Conservation (phyloP, 2,888 invertebrate species). For the Himalopsyche tibetana region DNA sequence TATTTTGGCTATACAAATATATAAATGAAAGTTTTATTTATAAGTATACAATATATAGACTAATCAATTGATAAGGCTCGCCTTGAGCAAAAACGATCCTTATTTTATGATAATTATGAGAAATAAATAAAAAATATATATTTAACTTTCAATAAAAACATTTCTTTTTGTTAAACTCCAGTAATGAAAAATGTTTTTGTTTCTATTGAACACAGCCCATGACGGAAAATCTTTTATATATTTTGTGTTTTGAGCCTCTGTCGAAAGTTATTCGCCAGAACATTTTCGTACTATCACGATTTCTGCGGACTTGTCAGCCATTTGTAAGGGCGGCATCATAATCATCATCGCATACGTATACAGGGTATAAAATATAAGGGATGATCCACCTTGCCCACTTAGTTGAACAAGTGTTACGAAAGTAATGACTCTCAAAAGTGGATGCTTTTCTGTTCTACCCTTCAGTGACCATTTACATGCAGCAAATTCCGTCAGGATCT, state of each 20-base stretch:
- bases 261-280: background rate
- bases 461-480: background rate
- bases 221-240: too few relatives aligned
- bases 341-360: constrained; percentile 29
- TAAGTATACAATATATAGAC: too few relatives aligned
- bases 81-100: too few relatives aligned
- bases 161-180: too few relatives aligned
- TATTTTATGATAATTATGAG: too few relatives aligned
- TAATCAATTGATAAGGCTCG: too few relatives aligned
- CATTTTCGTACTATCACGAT: background rate
- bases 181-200: too few relatives aligned
- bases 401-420: constrained; percentile 64
- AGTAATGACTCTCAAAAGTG: constrained; percentile 61
- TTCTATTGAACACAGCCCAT: too few relatives aligned
- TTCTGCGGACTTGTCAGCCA: constrained; percentile 15
- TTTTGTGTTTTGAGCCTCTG: background rate
- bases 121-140: too few relatives aligned
- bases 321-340: constrained; percentile 21
- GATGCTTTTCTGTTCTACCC: background rate
- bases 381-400: constrained; percentile 64
- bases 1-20: too few relatives aligned
- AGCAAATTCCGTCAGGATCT: background rate
- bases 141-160: too few relatives aligned
- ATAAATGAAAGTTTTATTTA: too few relatives aligned
- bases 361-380: constrained; percentile 51